phyloP scores from a whole-genome alignment of 2,797 vertebrate species.

The Lindbergichthys nudifrons region DNA sequence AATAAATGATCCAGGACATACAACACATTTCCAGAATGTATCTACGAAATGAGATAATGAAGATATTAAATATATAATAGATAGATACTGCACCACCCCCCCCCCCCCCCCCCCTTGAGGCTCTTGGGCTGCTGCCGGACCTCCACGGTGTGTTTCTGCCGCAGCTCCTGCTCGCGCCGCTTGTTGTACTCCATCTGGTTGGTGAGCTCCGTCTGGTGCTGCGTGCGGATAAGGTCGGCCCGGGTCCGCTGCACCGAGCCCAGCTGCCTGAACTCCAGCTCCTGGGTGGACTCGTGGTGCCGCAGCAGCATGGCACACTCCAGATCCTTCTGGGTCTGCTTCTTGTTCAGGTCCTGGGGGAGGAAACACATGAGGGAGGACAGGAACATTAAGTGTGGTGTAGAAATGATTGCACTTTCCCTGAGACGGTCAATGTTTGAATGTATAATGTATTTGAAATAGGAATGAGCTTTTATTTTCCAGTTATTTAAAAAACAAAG shows the following conservation, averaged over 20 bases:
- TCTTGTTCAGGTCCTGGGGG: conserved; percentile 91
- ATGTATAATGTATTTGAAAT: too few species aligned
- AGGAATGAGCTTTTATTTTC: too few species aligned
- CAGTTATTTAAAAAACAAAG: too few species aligned
- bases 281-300: conserved; percentile 92
- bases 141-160: conserved; percentile 90
- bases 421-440: too few species aligned
- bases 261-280: conserved; percentile 91
- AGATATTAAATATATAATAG: too few species aligned
- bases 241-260: conserved; percentile 89
- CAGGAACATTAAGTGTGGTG: neutral
- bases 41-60: too few species aligned
- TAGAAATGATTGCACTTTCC: too few species aligned
- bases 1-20: too few species aligned
- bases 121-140: conserved; percentile 95
- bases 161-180: conserved; percentile 89
- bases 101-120: conserved; percentile 82
- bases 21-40: too few species aligned
- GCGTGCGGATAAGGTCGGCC: conserved; percentile 90
- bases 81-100: too few species aligned
- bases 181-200: conserved; percentile 96
- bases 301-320: conserved; percentile 91
- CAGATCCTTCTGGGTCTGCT: conserved; percentile 93
- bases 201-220: conserved; percentile 93
- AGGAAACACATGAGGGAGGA: neutral